Evolutionary conservation across 23 tunicate species (phyloP).

Genomic region (Aplidium turbinatum): DNA sequence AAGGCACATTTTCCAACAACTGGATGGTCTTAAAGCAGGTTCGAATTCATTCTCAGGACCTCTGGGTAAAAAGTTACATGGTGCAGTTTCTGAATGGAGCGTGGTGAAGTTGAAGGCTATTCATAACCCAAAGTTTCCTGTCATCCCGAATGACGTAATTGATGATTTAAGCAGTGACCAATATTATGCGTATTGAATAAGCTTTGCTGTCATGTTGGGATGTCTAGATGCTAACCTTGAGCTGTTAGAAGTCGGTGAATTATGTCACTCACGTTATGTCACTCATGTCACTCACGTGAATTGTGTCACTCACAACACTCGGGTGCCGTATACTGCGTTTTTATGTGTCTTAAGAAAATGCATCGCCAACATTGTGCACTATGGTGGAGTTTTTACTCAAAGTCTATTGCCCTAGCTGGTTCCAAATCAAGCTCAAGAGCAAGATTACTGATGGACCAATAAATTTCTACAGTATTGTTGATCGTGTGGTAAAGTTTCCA

Average conservation of each 20-base stretch:
- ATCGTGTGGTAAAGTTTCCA: conserved; percentile 5
- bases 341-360: conserved; percentile 17
- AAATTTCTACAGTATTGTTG: conserved; percentile 10
- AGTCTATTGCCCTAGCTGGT: conserved; percentile 28
- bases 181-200: conserved; percentile 28
- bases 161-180: conserved; percentile 37
- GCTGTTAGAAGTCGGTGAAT: conserved; percentile 13
- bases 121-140: conserved; percentile 23
- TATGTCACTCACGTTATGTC: conserved; percentile 39
- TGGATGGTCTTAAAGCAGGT: no score
- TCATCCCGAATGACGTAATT: conserved; percentile 7
- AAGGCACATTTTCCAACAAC: no score
- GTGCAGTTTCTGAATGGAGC: conserved; percentile 33
- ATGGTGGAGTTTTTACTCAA: conserved; percentile 22
- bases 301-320: no score
- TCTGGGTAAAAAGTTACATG: conserved; percentile 27
- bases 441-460: conserved; percentile 21
- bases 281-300: no score
- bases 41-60: no score
- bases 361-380: background rate
- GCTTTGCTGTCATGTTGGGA: conserved; percentile 19
- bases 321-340: conserved; percentile 22
- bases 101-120: conserved; percentile 25
- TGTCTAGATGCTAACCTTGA: conserved; percentile 10
- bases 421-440: conserved; percentile 13